Percentiles rank a stretch among this genome's conserved stretches.
Evolutionary conservation across 2,797 vertebrate species (phyloP).

Genomic region (Acanthurus tractus): DNA sequence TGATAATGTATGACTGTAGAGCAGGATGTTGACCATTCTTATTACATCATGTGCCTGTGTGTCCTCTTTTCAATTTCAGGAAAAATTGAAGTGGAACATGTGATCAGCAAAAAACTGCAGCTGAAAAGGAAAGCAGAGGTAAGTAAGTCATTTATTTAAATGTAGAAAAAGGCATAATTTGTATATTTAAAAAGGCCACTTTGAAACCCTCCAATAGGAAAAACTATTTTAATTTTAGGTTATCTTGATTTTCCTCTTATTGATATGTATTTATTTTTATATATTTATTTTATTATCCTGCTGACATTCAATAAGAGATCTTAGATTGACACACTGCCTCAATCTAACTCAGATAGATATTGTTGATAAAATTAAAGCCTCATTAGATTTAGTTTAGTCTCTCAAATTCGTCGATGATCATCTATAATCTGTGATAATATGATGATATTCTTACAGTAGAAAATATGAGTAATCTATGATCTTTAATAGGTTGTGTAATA

Average conservation of each 20-base stretch:
- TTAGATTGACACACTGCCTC: not conserved
- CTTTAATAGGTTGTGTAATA: too few relatives aligned
- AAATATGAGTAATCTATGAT: too few relatives aligned
- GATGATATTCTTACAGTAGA: too few relatives aligned
- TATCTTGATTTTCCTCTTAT: not conserved
- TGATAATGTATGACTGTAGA: not conserved
- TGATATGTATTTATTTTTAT: too few relatives aligned
- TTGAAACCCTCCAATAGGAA: not conserved
- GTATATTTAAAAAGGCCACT: not conserved
- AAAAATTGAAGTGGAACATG: slow-evolving; percentile 80
- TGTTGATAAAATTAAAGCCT: not conserved
- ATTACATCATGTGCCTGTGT: not conserved
- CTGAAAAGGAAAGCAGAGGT: slow-evolving; percentile 87
- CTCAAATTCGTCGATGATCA: not conserved
- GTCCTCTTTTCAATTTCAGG: slow-evolving; percentile 71
- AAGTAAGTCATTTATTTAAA: slow-evolving; percentile 7
- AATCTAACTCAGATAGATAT: not conserved
- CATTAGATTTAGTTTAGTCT: not conserved
- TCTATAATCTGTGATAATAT: too few relatives aligned
- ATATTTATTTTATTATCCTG: slow-evolving; percentile 1
- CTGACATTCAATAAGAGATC: not conserved
- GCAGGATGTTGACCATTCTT: not conserved
- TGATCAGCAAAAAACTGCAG: slow-evolving; percentile 82
- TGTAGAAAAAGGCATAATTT: not conserved
- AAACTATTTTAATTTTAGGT: not conserved